Base-by-base conservation (phyloP, 1,140 invertebrate species). In the Cephus cinctus region DNA sequence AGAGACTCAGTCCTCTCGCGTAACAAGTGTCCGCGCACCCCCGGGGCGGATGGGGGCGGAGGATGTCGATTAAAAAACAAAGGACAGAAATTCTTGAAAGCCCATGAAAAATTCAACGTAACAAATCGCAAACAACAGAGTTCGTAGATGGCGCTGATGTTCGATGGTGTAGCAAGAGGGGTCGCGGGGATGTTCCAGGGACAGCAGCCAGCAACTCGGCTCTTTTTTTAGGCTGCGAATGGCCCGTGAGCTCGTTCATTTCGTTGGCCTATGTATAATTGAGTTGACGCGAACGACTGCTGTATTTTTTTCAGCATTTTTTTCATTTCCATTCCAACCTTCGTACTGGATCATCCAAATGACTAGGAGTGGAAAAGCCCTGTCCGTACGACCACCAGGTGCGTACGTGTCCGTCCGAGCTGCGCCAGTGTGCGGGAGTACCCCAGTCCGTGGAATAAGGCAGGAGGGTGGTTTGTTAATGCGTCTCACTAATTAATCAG, bases 401-500 rank as follows among this genome's bases (percentile, higher is more conserved):
- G n/a, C 25, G 6, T n/a, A 27, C 25, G 25, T 8, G 6, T n/a
- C 25, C 6, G 6, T n/a, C 6, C 6, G 6, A 8, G 6, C 25
- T 27, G 6, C 25, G 6, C n/a, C 25, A 27, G 6, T 5, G 34
- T 6, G 25, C 6, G n/a, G 25, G 25, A 27, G 9, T 12, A 12
- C 27, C 27, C 8, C 12, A 12, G 8, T 8, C 5, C n/a, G 8
- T 4, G 34, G 19, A 18, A 36, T 8, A 8, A 9, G 15, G 4
- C 34, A 36, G 34, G n/a, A n/a, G n/a, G 34, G 34, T 15, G 34
- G 11, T 9, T 35, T 36, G 34, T 36, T 36, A 36, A 36, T 36
- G 34, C 34, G 34, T 11, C 34, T 36, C 34, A 36, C 34, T 36
- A 36, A 36, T 36, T 36, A 36, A 36, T 36, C 34, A 36, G 11